Conservation (phyloP, 2,113 vertebrate species). For the Perca flavescens region DNA sequence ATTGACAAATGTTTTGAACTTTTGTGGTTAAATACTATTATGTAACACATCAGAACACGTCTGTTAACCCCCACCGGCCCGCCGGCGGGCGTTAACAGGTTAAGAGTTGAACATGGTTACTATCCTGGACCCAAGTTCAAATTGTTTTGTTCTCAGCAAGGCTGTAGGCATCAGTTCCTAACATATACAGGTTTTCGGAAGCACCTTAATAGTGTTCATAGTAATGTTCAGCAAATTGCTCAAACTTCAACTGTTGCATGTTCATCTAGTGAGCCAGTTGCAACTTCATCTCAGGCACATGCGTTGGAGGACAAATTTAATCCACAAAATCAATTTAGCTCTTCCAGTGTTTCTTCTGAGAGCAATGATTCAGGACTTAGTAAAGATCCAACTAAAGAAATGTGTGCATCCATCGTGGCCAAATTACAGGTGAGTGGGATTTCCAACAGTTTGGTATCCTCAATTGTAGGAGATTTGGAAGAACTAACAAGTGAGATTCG, state of each 20-base stretch:
- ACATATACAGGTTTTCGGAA: conserved; percentile 38
- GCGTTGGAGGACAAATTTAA: conserved; percentile 16
- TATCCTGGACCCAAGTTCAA: conserved; percentile 49
- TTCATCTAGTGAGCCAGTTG: conserved; percentile 31
- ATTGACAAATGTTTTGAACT: no score
- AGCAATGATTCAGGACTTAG: not conserved
- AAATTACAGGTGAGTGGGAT: conserved; percentile 32
- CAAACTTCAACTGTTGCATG: conserved; percentile 15
- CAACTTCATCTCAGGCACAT: not conserved
- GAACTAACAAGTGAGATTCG: conserved; percentile 45
- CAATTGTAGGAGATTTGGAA: conserved; percentile 35
- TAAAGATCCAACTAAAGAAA: conserved; percentile 36
- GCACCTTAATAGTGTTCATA: no score
- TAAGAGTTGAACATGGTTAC: conserved; percentile 51
- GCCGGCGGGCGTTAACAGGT: no score
- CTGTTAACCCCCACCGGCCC: no score
- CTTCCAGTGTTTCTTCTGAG: conserved; percentile 22
- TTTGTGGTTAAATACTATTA: no score
- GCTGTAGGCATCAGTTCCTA: conserved; percentile 44
- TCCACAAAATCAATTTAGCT: not conserved
- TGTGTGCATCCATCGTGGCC: conserved; percentile 15
- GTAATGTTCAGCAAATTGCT: conserved; percentile 43
- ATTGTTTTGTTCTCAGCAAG: conserved; percentile 48
- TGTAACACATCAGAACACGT: no score
- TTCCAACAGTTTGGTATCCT: conserved; percentile 14